phyloP scores from a whole-genome alignment of 2,113 vertebrate species.

The Fulmarus glacialis region DNA sequence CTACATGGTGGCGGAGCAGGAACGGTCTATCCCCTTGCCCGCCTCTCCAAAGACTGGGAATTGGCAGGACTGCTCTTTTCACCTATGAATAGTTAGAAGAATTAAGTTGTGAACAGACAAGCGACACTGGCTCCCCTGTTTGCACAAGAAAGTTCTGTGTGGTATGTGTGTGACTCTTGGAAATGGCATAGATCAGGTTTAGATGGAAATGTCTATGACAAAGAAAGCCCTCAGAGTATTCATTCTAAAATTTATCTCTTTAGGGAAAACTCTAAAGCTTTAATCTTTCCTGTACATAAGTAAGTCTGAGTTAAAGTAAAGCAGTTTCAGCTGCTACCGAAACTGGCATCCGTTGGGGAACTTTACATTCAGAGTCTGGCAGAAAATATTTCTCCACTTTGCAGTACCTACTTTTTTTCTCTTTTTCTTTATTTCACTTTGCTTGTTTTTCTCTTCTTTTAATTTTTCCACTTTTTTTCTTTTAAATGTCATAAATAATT shows the following conservation, averaged over 20 bases:
- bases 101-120: not conserved
- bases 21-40: rapidly evolving
- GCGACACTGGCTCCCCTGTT: not conserved
- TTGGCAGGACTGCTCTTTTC: not conserved
- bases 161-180: rapidly evolving
- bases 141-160: not conserved
- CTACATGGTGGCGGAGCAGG: not conserved
- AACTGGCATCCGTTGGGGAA: not conserved
- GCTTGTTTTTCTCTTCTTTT: not conserved
- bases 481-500: too few species aligned
- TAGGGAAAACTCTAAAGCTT: not conserved
- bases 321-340: not conserved
- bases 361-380: too few species aligned
- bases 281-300: not conserved
- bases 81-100: not conserved
- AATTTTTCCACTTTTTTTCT: not conserved
- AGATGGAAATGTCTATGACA: not conserved
- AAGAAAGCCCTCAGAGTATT: not conserved
- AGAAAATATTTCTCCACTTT: not conserved
- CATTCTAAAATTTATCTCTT: not conserved
- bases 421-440: not conserved
- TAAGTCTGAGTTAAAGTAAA: not conserved
- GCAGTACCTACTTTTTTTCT: not conserved
- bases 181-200: not conserved
- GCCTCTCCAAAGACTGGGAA: not conserved